Percentiles rank a stretch among this genome's conserved stretches.
Evolutionary conservation across 2,888 invertebrate genomes (phyloP).

Genomic region (Netelia inedita): DNA sequence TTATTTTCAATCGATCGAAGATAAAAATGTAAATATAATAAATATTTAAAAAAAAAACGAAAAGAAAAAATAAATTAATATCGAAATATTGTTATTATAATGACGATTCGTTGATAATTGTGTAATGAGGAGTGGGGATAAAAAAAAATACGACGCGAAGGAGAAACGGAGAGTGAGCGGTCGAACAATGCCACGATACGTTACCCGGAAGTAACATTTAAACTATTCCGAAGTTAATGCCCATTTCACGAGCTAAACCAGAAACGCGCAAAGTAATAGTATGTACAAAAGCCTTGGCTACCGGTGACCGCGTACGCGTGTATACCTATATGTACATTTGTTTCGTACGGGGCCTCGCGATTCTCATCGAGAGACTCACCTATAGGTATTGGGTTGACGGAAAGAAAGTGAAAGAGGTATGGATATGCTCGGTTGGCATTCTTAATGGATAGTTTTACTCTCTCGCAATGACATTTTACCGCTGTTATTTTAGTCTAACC

Average conservation of each 20-base stretch:
- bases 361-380: constrained; percentile 9
- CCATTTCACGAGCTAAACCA: constrained; percentile 13
- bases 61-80: too few species aligned
- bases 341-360: constrained; percentile 4
- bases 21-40: too few species aligned
- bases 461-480: constrained; percentile 3
- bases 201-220: constrained; percentile 31
- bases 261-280: not conserved
- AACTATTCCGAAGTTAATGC: constrained; percentile 8
- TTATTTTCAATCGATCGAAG: too few species aligned
- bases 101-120: too few species aligned
- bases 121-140: not conserved
- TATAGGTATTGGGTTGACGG: constrained; percentile 34
- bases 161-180: constrained; percentile 32
- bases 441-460: not conserved
- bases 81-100: too few species aligned
- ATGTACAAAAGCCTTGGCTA: not conserved
- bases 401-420: constrained; percentile 48
- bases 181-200: constrained; percentile 37
- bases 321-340: not conserved
- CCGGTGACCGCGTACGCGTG: not conserved
- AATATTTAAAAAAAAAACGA: too few species aligned
- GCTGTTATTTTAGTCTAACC: not conserved
- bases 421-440: constrained; percentile 54
- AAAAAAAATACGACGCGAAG: constrained; percentile 19